Percentiles rank a stretch among this genome's conserved stretches.
phyloP scores from a whole-genome alignment of 1,140 invertebrate species.

The Physella acuta region DNA sequence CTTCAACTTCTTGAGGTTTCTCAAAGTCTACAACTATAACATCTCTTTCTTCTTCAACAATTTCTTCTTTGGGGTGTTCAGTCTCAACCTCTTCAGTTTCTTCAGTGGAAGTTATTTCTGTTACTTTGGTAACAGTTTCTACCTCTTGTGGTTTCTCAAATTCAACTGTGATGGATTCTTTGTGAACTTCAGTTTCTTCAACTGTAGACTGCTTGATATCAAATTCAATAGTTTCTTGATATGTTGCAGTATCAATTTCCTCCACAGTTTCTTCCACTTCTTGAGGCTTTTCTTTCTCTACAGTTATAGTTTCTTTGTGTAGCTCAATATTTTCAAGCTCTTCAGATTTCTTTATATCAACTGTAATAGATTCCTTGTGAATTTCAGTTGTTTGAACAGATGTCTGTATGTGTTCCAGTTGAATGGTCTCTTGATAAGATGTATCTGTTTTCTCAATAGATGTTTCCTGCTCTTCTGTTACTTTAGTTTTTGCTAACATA shows the following conservation, averaged over 20 bases:
- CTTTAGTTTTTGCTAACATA: too few species aligned
- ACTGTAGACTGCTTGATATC: slow-evolving; percentile 27
- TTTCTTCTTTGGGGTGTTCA: slow-evolving; percentile 19
- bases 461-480: too few species aligned
- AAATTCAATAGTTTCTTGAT: slow-evolving; percentile 28
- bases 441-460: neutral
- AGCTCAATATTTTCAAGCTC: slow-evolving; percentile 13
- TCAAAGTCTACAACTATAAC: neutral
- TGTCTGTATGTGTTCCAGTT: neutral
- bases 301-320: slow-evolving; percentile 11
- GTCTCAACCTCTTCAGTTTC: slow-evolving; percentile 8
- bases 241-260: slow-evolving; percentile 1
- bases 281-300: slow-evolving; percentile 19
- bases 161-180: slow-evolving; percentile 31
- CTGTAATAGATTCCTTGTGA: slow-evolving; percentile 7
- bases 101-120: neutral
- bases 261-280: slow-evolving; percentile 18
- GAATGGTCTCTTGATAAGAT: neutral
- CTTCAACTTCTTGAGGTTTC: neutral
- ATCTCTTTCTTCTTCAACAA: slow-evolving; percentile 1
- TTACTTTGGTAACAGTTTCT: slow-evolving; percentile 5
- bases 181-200: slow-evolving; percentile 25
- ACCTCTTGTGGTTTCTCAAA: slow-evolving; percentile 27
- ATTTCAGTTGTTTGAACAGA: neutral
- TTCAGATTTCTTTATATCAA: slow-evolving; percentile 7